Evolutionary conservation across 2,113 vertebrate species (phyloP).

Genomic region (Muscicapa adusta): DNA sequence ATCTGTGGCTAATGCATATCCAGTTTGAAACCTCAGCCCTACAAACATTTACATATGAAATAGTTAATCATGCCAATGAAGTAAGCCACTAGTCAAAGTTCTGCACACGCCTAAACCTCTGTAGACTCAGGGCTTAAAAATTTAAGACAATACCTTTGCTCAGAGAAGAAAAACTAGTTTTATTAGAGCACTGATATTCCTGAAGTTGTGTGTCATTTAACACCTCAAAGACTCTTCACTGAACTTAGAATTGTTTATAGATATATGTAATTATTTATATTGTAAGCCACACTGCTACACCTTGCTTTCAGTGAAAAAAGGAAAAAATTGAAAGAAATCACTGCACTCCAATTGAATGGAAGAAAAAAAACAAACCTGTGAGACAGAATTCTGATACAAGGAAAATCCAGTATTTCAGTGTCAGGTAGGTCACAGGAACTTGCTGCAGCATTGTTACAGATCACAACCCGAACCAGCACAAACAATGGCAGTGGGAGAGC

Average conservation of each 20-base stretch:
- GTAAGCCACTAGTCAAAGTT: background rate
- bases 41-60: background rate
- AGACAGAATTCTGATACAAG: background rate
- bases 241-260: background rate
- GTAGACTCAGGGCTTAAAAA: conserved; percentile 23
- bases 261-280: background rate
- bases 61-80: background rate
- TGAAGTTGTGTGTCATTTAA: background rate
- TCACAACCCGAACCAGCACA: background rate
- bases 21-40: conserved; percentile 3
- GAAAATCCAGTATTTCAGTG: background rate
- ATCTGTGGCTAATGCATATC: background rate
- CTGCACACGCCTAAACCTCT: background rate
- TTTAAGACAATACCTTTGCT: background rate
- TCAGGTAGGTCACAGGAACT: background rate
- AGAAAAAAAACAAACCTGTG: background rate
- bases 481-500: background rate
- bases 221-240: background rate
- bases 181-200: background rate
- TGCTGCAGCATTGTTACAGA: background rate
- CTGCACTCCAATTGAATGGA: background rate
- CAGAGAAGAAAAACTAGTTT: conserved; percentile 24
- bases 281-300: background rate
- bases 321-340: background rate
- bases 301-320: background rate